A percentile compares a stretch with the other conserved stretches of the same genome.
Conservation (phyloP, 2,797 vertebrate genomes). For the Artibeus jamaicensis region DNA sequence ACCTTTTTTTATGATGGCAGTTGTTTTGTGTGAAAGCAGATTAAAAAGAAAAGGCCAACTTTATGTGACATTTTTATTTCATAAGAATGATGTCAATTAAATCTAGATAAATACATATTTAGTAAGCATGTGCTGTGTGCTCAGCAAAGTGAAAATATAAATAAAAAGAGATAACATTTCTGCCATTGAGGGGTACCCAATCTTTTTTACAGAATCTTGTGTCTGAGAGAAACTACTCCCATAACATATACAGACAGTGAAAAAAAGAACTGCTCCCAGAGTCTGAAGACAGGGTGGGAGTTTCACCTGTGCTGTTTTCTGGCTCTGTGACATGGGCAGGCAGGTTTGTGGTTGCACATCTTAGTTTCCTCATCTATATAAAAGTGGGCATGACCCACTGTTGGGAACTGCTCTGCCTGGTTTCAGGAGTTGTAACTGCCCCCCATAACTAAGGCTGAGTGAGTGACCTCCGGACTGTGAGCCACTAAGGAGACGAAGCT, state of each 20-base stretch:
- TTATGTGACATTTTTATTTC: neutral
- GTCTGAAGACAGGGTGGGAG: neutral
- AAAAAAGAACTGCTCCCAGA: neutral
- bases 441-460: too few species aligned
- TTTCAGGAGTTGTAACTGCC: too few species aligned
- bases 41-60: neutral
- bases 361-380: neutral
- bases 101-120: neutral
- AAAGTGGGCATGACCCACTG: neutral
- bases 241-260: neutral
- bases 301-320: neutral
- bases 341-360: neutral
- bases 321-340: neutral
- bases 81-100: neutral
- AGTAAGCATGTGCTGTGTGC: neutral
- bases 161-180: neutral
- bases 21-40: neutral
- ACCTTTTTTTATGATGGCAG: neutral
- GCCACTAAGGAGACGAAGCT: too few species aligned
- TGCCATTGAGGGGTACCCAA: neutral
- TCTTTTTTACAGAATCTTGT: neutral
- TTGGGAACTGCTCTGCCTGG: too few species aligned
- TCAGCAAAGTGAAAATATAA: neutral
- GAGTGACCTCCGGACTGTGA: too few species aligned
- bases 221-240: neutral